Percentiles rank a stretch among this genome's conserved stretches.
Conservation (phyloP, 2,888 invertebrate genomes). For the Anodontia alba region DNA sequence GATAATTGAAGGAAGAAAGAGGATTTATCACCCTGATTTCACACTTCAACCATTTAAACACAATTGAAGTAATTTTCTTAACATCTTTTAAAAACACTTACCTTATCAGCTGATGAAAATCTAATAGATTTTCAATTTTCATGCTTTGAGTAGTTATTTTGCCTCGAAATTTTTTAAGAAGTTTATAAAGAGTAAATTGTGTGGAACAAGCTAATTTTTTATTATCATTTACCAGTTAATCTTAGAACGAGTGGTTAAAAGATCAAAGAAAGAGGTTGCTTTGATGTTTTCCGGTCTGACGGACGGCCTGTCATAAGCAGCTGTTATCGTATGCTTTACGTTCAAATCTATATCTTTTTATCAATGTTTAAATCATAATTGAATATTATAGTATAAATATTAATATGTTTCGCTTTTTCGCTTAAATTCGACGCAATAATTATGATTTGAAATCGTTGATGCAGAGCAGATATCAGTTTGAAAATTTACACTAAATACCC, state of each 20-base stretch:
- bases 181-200: slow-evolving; percentile 51
- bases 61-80: slow-evolving; percentile 8
- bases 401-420: slow-evolving; percentile 14
- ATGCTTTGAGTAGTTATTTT: slow-evolving; percentile 55
- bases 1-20: slow-evolving; percentile 31
- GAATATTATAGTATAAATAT: slow-evolving; percentile 11
- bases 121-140: slow-evolving; percentile 60
- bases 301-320: neutral
- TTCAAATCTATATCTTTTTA: slow-evolving; percentile 11
- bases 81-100: slow-evolving; percentile 5
- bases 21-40: slow-evolving; percentile 28
- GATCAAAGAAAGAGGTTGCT: neutral
- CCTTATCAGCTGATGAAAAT: slow-evolving; percentile 55
- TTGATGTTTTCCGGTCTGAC: slow-evolving; percentile 12
- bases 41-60: slow-evolving; percentile 2
- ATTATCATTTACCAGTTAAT: slow-evolving; percentile 13
- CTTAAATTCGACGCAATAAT: neutral
- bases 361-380: slow-evolving; percentile 11
- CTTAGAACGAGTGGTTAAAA: slow-evolving; percentile 6
- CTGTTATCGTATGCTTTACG: slow-evolving; percentile 13
- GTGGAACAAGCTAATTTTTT: slow-evolving; percentile 45
- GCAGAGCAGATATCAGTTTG: neutral
- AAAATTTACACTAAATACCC: too few relatives aligned
- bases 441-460: slow-evolving; percentile 7
- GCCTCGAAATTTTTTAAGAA: slow-evolving; percentile 57